Evolutionary conservation across 2,797 vertebrate genomes (phyloP).

Genomic region (Allobates femoralis): DNA sequence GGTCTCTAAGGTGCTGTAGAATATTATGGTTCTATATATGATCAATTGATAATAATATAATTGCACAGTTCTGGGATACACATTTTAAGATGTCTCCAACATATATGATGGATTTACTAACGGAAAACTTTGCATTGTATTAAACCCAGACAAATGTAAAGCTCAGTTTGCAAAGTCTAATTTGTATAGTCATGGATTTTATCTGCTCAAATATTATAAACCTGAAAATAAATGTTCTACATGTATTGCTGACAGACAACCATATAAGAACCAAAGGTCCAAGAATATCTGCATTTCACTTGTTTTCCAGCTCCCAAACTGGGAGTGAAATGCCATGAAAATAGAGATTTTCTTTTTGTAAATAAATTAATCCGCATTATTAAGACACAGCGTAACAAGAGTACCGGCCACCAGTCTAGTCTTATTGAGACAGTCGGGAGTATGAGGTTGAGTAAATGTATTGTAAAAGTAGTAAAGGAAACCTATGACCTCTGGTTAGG

Average conservation of each 20-base stretch:
- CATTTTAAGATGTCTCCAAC: no score
- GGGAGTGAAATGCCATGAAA: background rate
- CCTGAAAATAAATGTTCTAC: no score
- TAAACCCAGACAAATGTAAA: no score
- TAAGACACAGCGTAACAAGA: background rate
- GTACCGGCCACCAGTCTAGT: background rate
- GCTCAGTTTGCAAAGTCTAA: no score
- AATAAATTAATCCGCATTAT: background rate
- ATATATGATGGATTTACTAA: no score
- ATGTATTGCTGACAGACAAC: background rate
- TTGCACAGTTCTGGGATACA: no score
- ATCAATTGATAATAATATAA: no score
- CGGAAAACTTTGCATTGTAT: no score
- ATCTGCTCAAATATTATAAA: no score
- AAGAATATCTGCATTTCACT: background rate
- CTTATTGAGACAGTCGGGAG: background rate
- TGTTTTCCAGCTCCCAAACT: background rate
- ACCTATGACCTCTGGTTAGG: background rate
- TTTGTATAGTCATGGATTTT: no score
- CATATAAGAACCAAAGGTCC: background rate
- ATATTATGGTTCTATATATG: no score
- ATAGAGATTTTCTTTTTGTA: background rate
- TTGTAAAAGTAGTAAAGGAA: background rate
- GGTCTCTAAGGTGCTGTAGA: no score
- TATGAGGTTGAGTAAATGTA: background rate